These are phyloP conservation scores for Coleophora deauratella DNA, from an alignment of 2,888 invertebrate species.

Conservation along the genomic window DNA sequence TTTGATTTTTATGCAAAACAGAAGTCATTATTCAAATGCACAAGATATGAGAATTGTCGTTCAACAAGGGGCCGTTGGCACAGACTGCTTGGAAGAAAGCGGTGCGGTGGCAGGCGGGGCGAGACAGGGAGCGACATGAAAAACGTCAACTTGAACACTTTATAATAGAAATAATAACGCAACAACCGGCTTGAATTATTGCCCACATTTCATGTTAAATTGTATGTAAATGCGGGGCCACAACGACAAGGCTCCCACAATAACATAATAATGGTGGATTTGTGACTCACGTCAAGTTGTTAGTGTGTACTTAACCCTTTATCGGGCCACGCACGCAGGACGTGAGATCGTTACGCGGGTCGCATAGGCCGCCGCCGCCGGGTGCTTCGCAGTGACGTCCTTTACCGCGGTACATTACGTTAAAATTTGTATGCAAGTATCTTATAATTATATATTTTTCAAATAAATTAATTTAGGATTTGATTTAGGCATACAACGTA, in stretches of 20 bases:
- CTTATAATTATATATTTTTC: too few species aligned
- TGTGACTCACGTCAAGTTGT: conserved; percentile 73
- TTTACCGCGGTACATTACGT: too few species aligned
- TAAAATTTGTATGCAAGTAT: too few species aligned
- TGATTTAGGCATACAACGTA: too few species aligned
- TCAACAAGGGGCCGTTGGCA: conserved; percentile 46
- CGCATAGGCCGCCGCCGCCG: conserved; percentile 32
- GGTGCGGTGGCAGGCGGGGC: conserved; percentile 46
- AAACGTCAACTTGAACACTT: conserved; percentile 61
- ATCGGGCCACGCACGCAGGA: conserved; percentile 70
- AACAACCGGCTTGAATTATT: conserved; percentile 66
- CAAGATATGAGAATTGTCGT: conserved; percentile 37
- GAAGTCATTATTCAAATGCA: conserved; percentile 33
- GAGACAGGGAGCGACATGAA: conserved; percentile 53
- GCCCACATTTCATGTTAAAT: conserved; percentile 72
- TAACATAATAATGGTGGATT: conserved; percentile 73
- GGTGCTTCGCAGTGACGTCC: too few species aligned
- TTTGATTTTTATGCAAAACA: conserved; percentile 38
- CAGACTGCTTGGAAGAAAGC: conserved; percentile 23
- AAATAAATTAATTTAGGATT: too few species aligned
- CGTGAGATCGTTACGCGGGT: conserved; percentile 69
- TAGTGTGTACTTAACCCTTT: conserved; percentile 74
- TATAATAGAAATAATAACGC: conserved; percentile 70
- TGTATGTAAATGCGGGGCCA: conserved; percentile 69
- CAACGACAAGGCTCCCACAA: conserved; percentile 68